Evolutionary conservation across 2,888 invertebrate genomes (phyloP).

Genomic region (Idaea dimidiata): DNA sequence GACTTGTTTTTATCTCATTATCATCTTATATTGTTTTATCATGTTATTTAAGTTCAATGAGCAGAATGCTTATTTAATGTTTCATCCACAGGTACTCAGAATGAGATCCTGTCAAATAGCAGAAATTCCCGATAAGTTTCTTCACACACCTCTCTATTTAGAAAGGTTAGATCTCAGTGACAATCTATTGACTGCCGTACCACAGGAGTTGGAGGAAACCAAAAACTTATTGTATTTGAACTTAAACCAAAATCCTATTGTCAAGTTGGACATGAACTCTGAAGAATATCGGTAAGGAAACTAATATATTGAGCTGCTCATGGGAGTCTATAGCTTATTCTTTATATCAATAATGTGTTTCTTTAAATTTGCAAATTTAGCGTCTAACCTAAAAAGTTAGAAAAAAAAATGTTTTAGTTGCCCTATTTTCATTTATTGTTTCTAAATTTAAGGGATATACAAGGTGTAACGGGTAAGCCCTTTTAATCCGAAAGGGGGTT

Average conservation of each 20-base stretch:
- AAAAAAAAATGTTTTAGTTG: too few relatives aligned
- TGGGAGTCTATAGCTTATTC: not conserved
- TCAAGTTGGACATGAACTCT: constrained; percentile 66
- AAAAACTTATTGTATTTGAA: constrained; percentile 82
- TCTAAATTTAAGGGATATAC: too few relatives aligned
- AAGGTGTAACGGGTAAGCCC: too few relatives aligned
- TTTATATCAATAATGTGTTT: constrained; percentile 9
- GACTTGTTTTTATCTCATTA: too few relatives aligned
- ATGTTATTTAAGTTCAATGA: too few relatives aligned
- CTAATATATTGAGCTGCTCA: not conserved
- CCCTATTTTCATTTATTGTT: too few relatives aligned
- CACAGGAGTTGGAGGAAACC: constrained; percentile 81
- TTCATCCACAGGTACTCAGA: constrained; percentile 79
- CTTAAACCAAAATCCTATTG: constrained; percentile 86
- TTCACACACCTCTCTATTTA: constrained; percentile 85
- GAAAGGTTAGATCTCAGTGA: constrained; percentile 84
- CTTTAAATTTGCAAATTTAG: too few relatives aligned
- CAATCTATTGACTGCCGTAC: constrained; percentile 82
- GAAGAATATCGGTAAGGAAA: constrained; percentile 58
- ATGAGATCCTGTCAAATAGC: constrained; percentile 84
- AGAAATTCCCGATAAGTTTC: constrained; percentile 82
- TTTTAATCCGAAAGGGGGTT: too few relatives aligned
- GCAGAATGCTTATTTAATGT: not conserved
- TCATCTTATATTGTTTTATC: too few relatives aligned
- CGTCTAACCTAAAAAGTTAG: too few relatives aligned